Conservation (phyloP, 1,140 invertebrate genomes). For the Theocolax elegans region DNA sequence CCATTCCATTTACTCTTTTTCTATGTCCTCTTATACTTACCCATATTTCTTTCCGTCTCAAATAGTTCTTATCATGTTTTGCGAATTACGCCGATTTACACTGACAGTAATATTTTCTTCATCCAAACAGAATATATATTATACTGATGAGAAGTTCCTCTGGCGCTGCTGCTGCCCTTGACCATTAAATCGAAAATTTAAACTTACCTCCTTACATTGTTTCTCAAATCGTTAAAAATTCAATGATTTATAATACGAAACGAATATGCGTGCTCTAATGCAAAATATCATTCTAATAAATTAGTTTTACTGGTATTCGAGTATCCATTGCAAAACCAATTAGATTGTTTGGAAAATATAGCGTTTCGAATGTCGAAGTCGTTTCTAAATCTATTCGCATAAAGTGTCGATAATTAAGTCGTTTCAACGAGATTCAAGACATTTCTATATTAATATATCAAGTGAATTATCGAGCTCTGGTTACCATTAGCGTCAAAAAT, state of each 20-base stretch:
- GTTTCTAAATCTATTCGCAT: no score
- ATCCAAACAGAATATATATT: not conserved
- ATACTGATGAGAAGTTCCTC: not conserved
- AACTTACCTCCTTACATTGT: not conserved
- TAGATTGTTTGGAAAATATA: no score
- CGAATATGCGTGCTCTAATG: not conserved
- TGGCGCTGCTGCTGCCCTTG: not conserved
- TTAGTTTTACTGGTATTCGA: not conserved
- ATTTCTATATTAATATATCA: conserved; percentile 11
- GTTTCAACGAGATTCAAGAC: not conserved
- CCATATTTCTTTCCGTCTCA: conserved; percentile 29
- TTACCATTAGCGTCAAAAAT: not conserved
- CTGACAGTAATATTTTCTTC: conserved; percentile 24
- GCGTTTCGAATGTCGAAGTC: no score
- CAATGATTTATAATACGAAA: no score
- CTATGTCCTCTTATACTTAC: conserved; percentile 3
- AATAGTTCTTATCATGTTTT: conserved; percentile 37
- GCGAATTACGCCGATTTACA: conserved; percentile 34
- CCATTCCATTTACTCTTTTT: not conserved
- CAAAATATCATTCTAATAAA: not conserved
- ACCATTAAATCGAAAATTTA: no score
- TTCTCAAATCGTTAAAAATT: not conserved
- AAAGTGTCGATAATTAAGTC: not conserved
- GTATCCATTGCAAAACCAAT: no score
- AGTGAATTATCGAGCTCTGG: not conserved